A percentile compares a stretch with the other conserved stretches of the same genome.
phyloP scores from a whole-genome alignment of 2,888 invertebrate species.

The Boloria euphrosyne region DNA sequence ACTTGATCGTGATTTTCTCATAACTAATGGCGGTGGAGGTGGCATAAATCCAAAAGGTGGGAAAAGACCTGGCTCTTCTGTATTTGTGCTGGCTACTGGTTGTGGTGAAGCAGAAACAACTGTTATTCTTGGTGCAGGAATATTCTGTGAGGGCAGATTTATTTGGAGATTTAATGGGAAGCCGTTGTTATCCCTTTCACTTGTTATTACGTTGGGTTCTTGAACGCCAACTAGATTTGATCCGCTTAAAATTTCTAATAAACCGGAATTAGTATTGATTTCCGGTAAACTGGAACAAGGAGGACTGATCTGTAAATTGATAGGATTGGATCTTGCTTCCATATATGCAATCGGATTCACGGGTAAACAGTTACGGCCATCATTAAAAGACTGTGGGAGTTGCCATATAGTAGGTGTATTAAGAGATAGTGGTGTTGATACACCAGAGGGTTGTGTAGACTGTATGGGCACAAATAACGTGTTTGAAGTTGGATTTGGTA shows the following conservation, averaged over 20 bases:
- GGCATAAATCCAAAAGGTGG: constrained; percentile 37
- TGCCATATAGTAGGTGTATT: constrained; percentile 33
- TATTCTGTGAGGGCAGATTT: constrained; percentile 51
- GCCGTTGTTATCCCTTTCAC: constrained; percentile 26
- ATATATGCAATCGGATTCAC: constrained; percentile 19
- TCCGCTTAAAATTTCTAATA: constrained; percentile 23
- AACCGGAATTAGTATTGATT: constrained; percentile 23
- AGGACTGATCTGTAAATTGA: constrained; percentile 32
- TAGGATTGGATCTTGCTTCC: constrained; percentile 17
- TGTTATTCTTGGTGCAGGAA: constrained; percentile 50
- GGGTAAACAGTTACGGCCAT: constrained; percentile 9
- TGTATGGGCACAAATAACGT: neutral
- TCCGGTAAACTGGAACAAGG: constrained; percentile 26
- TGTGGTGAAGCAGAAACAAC: constrained; percentile 43
- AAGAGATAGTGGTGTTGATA: constrained; percentile 10
- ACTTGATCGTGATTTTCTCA: constrained; percentile 48
- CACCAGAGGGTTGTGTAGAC: neutral
- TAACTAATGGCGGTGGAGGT: constrained; percentile 47
- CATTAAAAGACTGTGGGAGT: constrained; percentile 29
- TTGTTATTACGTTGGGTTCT: constrained; percentile 28
- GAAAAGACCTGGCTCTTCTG: constrained; percentile 28
- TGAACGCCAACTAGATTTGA: constrained; percentile 21
- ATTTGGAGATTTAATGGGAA: constrained; percentile 57
- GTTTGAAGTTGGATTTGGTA: constrained; percentile 1
- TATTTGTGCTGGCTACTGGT: constrained; percentile 21